Percentiles rank a stretch among this genome's conserved stretches.
These are phyloP conservation scores for Glareola pratincola DNA, from an alignment of 2,113 vertebrate species.

Conservation along the genomic window DNA sequence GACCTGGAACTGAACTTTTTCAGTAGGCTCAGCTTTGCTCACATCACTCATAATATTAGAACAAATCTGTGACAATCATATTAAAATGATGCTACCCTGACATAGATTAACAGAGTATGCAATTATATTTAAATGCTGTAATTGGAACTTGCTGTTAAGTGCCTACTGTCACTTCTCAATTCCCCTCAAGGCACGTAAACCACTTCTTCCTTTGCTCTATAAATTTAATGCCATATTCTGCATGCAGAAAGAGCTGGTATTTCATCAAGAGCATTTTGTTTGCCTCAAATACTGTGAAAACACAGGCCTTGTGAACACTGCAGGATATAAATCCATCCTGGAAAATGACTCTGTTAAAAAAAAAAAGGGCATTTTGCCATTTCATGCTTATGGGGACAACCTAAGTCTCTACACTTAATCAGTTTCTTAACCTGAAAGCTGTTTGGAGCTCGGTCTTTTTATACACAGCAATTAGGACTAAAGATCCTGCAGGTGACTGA, in stretches of 20 bases:
- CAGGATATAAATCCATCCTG: constrained; percentile 10
- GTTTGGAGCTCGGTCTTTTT: background rate
- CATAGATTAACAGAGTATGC: constrained; percentile 76
- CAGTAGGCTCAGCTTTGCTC: constrained; percentile 67
- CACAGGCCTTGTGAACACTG: constrained; percentile 43
- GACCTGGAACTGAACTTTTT: constrained; percentile 79
- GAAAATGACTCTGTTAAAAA: constrained; percentile 9
- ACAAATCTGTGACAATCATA: constrained; percentile 71
- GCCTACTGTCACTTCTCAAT: constrained; percentile 75
- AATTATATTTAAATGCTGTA: constrained; percentile 81
- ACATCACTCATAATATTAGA: constrained; percentile 74
- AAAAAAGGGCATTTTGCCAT: background rate
- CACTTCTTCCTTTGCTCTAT: constrained; percentile 62
- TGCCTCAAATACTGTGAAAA: constrained; percentile 52
- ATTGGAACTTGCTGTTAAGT: constrained; percentile 81
- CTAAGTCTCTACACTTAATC: background rate
- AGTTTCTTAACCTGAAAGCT: background rate
- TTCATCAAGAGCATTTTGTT: constrained; percentile 48
- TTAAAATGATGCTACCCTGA: constrained; percentile 75
- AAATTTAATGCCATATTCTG: constrained; percentile 71
- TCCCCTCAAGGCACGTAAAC: constrained; percentile 70
- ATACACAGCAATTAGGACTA: background rate
- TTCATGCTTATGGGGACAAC: constrained; percentile 24
- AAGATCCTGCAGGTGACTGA: background rate
- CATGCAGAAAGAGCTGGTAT: constrained; percentile 41